These are phyloP conservation scores for Nyctalus aviator DNA, from an alignment of 2,797 vertebrate species.

Conservation along the genomic window DNA sequence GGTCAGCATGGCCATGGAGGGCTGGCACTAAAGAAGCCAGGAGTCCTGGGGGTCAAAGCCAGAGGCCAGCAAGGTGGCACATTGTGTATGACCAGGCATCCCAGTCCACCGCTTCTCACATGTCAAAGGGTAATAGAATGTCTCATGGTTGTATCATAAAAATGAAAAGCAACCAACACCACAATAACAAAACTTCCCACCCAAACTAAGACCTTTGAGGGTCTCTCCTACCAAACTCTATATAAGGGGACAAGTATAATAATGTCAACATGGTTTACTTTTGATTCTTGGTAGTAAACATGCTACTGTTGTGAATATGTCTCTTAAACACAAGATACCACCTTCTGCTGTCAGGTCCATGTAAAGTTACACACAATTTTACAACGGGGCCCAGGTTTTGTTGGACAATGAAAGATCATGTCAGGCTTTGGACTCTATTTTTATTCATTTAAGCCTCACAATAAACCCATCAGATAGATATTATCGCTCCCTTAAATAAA, in stretches of 20 bases:
- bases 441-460: background rate
- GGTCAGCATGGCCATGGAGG: background rate
- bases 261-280: background rate
- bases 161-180: background rate
- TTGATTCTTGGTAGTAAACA: slow-evolving; percentile 34
- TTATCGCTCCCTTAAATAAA: background rate
- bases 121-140: background rate
- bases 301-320: background rate
- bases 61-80: background rate
- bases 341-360: background rate
- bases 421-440: background rate
- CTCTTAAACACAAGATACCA: background rate
- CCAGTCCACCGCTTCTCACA: background rate
- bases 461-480: background rate
- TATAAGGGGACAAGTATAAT: background rate
- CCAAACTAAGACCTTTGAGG: slow-evolving; percentile 2
- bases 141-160: background rate
- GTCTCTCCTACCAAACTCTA: background rate
- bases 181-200: background rate
- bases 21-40: background rate
- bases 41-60: background rate
- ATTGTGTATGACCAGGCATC: background rate
- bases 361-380: background rate
- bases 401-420: background rate
- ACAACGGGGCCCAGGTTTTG: background rate